Evolutionary conservation across 2,113 vertebrate genomes (phyloP).

Genomic region (Oenanthe melanoleuca): DNA sequence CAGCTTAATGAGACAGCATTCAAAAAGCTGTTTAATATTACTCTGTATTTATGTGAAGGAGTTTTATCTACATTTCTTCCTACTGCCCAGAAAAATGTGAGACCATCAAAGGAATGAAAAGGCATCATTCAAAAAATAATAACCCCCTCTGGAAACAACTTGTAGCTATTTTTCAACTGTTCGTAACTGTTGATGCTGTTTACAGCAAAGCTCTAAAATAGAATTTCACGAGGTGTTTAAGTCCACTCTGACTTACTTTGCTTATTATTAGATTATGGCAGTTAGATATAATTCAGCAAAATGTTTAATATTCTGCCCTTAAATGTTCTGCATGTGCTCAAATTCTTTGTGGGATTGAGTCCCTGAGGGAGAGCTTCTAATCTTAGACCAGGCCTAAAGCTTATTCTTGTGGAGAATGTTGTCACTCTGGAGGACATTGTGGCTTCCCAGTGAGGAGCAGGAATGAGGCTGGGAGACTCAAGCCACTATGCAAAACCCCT

Average conservation of each 20-base stretch:
- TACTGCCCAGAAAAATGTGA: not conserved
- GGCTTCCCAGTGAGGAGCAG: not conserved
- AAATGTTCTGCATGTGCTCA: not conserved
- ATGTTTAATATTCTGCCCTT: not conserved
- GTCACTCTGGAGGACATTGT: not conserved
- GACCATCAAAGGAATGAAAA: not conserved
- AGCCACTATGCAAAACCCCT: not conserved
- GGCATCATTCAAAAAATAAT: not conserved
- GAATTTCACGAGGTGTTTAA: not conserved
- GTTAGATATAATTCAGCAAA: not conserved
- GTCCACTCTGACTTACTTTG: not conserved
- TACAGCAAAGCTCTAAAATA: not conserved
- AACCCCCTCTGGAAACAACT: rapidly evolving
- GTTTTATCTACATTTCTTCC: not conserved
- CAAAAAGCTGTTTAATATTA: not conserved
- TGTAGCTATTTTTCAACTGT: not conserved
- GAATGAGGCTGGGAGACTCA: not conserved
- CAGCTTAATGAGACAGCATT: not conserved
- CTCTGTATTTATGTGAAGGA: not conserved
- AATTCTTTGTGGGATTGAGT: not conserved
- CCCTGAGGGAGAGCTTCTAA: not conserved
- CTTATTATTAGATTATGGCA: not conserved
- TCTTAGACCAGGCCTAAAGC: not conserved
- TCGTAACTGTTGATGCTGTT: not conserved
- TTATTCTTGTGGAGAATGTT: not conserved